Evolutionary conservation across 2,888 invertebrate species (phyloP).

Genomic region (Bedellia somnulentella): DNA sequence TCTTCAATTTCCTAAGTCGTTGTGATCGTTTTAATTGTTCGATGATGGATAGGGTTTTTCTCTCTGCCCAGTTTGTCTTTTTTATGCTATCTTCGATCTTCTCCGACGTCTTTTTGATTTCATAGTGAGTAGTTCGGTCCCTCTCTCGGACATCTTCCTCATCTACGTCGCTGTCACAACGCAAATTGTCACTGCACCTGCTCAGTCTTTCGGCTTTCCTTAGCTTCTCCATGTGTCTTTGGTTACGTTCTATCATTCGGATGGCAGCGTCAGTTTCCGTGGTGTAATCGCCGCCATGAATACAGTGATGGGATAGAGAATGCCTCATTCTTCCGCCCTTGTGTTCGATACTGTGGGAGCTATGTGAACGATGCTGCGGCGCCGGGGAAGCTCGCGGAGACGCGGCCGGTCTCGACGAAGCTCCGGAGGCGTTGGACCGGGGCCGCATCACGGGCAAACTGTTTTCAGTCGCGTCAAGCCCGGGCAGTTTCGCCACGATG

Average conservation of each 20-base stretch:
- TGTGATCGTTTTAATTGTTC: constrained; percentile 48
- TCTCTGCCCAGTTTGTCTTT: constrained; percentile 52
- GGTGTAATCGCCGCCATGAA: constrained; percentile 53
- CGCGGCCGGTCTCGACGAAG: constrained; percentile 51
- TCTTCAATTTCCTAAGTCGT: constrained; percentile 38
- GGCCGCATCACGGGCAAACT: constrained; percentile 52
- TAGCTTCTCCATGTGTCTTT: constrained; percentile 60
- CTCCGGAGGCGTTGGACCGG: constrained; percentile 58
- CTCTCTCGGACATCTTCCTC: constrained; percentile 21
- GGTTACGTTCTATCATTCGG: constrained; percentile 63
- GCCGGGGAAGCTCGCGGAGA: constrained; percentile 30
- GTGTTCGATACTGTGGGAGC: constrained; percentile 50
- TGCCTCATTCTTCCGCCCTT: constrained; percentile 39
- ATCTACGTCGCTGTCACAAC: constrained; percentile 41
- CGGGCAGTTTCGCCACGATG: constrained; percentile 66
- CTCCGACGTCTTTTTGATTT: constrained; percentile 39
- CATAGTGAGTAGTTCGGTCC: constrained; percentile 23
- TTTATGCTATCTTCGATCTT: constrained; percentile 49
- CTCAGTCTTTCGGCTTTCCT: constrained; percentile 42
- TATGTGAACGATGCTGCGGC: constrained; percentile 34
- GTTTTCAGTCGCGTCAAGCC: constrained; percentile 45
- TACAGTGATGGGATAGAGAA: constrained; percentile 49
- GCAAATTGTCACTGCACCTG: constrained; percentile 33
- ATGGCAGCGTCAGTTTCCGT: constrained; percentile 62
- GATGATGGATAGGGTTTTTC: constrained; percentile 48